Evolutionary conservation across 2,797 vertebrate genomes (phyloP).

Genomic region (Ciconia nigra): DNA sequence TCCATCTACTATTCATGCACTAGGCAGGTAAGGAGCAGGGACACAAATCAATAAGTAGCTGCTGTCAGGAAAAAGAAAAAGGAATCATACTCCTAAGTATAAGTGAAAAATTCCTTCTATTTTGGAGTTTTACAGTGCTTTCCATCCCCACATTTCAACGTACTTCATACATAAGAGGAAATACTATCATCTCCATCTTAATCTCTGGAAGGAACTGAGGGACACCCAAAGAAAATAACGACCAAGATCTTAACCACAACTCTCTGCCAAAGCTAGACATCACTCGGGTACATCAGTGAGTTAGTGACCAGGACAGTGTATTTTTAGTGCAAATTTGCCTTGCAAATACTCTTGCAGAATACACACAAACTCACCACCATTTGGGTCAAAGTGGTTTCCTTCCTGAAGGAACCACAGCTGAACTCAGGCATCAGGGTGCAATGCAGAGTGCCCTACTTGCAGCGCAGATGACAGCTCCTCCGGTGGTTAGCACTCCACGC

Average conservation of each 20-base stretch:
- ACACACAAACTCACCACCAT: background rate
- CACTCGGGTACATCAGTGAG: background rate
- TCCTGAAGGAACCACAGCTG: background rate
- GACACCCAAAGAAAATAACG: background rate
- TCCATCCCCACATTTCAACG: background rate
- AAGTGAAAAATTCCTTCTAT: background rate
- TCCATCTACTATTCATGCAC: background rate
- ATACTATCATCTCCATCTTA: background rate
- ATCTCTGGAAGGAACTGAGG: background rate
- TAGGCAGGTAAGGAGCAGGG: background rate
- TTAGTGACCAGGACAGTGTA: background rate
- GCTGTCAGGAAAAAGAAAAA: background rate
- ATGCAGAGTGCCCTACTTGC: background rate
- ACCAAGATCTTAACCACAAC: background rate
- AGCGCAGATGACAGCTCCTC: background rate
- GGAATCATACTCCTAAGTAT: background rate
- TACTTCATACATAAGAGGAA: background rate
- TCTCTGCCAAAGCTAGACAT: background rate
- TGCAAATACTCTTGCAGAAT: background rate
- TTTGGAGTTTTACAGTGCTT: background rate
- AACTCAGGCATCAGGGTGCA: background rate
- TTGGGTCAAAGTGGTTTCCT: background rate
- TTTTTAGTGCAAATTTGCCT: background rate
- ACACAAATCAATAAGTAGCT: background rate
- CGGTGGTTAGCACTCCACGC: background rate